Conservation (phyloP, 2,113 vertebrate genomes). For the Poecile atricapillus region DNA sequence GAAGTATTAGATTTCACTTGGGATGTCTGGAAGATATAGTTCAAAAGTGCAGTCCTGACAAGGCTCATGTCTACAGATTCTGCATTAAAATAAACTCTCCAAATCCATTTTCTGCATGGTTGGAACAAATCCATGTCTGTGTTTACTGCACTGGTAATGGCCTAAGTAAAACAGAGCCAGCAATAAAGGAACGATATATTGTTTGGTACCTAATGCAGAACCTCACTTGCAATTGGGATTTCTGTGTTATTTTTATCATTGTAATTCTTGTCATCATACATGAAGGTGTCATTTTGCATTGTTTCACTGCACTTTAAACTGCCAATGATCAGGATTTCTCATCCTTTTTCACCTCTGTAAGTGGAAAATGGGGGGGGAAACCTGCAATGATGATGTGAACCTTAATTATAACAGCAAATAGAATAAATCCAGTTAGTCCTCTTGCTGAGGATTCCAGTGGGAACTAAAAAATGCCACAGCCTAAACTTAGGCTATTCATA, state of each 20-base stretch:
- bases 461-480: neutral
- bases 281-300: neutral
- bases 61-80: neutral
- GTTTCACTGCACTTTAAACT: neutral
- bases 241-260: neutral
- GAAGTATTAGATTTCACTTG: neutral
- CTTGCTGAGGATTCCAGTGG: neutral
- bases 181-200: neutral
- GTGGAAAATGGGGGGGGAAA: neutral
- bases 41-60: neutral
- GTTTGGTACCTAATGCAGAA: neutral
- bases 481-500: neutral
- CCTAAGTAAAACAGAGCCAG: neutral
- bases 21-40: neutral
- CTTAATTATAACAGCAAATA: constrained; percentile 34
- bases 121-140: neutral
- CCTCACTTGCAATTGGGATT: neutral
- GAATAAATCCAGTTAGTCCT: constrained; percentile 1
- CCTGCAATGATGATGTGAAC: neutral
- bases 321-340: neutral
- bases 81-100: neutral
- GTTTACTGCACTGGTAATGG: neutral
- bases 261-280: neutral
- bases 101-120: neutral
- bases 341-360: neutral